phyloP scores from a whole-genome alignment of 37 sponge, comb jelly and placozoan species.

The Aphrocallistes beatrix region DNA sequence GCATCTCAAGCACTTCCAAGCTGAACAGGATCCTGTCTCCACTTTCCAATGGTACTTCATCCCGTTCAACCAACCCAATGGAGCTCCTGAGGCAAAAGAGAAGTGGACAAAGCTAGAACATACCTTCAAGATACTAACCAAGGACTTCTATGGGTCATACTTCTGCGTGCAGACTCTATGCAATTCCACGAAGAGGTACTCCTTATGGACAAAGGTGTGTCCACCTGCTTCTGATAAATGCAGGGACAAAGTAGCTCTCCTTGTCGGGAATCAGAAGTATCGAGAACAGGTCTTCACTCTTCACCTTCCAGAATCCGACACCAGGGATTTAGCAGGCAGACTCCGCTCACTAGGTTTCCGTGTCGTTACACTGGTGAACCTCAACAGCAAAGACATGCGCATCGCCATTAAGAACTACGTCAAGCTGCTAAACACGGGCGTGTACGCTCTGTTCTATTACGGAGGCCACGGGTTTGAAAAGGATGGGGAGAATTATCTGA shows the following conservation, averaged over 20 bases:
- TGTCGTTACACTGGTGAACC: constrained; percentile 80
- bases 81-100: neutral
- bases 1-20: neutral
- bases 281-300: constrained; percentile 31
- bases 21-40: neutral
- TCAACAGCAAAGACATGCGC: constrained; percentile 78
- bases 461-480: constrained; percentile 96
- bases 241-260: constrained; percentile 83
- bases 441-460: constrained; percentile 97
- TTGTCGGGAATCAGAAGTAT: constrained; percentile 90
- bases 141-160: neutral
- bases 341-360: constrained; percentile 62
- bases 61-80: neutral
- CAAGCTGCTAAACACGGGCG: constrained; percentile 58
- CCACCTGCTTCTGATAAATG: constrained; percentile 27
- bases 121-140: neutral
- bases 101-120: neutral
- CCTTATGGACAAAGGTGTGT: neutral
- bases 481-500: constrained; percentile 76
- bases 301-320: constrained; percentile 69
- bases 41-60: constrained; percentile 17
- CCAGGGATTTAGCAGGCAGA: constrained; percentile 53
- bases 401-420: constrained; percentile 65
- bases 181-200: neutral
- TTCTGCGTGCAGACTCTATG: neutral